Evolutionary conservation across 2,113 vertebrate species (phyloP).

Genomic region (Cryptoleucopteryx plumbea): DNA sequence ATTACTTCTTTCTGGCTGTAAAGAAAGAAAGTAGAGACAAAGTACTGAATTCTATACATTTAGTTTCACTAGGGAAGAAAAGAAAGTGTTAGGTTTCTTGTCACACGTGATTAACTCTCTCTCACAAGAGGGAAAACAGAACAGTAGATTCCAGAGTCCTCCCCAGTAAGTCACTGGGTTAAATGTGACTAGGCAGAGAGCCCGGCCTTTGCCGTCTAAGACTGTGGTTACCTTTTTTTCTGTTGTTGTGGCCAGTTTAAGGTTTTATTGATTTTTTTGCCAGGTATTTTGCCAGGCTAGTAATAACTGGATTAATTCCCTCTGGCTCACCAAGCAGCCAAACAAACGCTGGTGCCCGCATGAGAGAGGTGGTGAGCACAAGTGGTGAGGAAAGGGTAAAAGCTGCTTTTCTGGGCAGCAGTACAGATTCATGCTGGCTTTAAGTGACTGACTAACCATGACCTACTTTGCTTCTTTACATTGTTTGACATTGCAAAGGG

Average conservation of each 20-base stretch:
- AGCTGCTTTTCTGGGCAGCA: neutral
- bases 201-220: neutral
- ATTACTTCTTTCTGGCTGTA: neutral
- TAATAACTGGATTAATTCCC: neutral
- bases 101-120: neutral
- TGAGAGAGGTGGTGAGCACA: rapidly evolving
- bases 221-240: neutral
- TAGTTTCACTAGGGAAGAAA: neutral
- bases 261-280: neutral
- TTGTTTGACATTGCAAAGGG: neutral
- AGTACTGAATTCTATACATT: neutral
- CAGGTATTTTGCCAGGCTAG: neutral
- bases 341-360: neutral
- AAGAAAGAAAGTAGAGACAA: neutral
- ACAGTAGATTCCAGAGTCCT: neutral
- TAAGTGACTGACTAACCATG: neutral
- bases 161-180: neutral
- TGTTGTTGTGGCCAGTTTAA: neutral
- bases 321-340: neutral
- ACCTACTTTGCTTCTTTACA: neutral
- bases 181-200: neutral
- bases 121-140: neutral
- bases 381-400: neutral
- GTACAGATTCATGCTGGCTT: neutral
- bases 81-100: neutral